Percentiles rank a stretch among this genome's conserved stretches.
These are phyloP conservation scores for Eublepharis macularius DNA, from an alignment of 2,113 vertebrate genomes.

Conservation along the genomic window DNA sequence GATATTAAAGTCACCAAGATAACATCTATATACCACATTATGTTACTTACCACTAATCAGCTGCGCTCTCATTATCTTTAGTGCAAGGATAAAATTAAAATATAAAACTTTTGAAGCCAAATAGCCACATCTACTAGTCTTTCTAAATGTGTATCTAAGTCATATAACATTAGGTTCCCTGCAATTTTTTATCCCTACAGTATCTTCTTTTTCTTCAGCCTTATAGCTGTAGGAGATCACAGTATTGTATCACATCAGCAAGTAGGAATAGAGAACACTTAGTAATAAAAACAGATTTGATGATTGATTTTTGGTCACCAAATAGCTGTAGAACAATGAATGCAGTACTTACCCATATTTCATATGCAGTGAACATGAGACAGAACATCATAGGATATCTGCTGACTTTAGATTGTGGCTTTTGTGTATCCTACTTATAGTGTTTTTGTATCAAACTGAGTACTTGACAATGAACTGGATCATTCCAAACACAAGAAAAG, in stretches of 20 bases:
- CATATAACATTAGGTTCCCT: neutral
- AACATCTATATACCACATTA: no score
- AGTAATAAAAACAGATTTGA: neutral
- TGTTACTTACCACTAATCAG: no score
- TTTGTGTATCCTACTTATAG: neutral
- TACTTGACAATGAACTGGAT: neutral
- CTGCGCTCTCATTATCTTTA: no score
- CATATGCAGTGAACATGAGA: neutral
- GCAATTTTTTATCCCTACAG: neutral
- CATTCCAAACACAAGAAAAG: neutral
- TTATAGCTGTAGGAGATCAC: neutral
- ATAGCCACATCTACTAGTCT: neutral
- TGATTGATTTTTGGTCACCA: neutral
- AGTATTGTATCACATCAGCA: neutral
- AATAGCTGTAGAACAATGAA: neutral
- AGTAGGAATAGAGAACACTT: neutral
- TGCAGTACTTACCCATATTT: neutral
- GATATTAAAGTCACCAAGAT: no score
- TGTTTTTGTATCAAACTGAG: neutral
- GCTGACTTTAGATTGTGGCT: neutral
- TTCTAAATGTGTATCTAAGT: neutral
- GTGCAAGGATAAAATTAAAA: no score
- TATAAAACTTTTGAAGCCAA: no score
- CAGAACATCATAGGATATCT: neutral
- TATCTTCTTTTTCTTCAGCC: no score